Base-by-base conservation (phyloP, 1,140 invertebrate species). In the Trachymyrmex cornetzi region DNA sequence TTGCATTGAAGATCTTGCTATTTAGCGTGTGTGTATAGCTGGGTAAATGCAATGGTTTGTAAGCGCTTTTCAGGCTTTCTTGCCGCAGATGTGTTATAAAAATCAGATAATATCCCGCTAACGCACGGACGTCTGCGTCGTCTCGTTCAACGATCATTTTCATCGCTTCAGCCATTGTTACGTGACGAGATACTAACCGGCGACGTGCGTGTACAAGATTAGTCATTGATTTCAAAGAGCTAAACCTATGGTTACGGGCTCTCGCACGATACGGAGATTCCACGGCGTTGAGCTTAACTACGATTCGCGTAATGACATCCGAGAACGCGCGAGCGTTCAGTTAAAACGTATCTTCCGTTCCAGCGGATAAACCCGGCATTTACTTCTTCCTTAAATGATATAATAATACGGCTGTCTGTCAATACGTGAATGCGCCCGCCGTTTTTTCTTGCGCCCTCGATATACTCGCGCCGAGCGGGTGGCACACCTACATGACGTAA, bases 261-360 rank as follows among this genome's bases (percentile, higher is more conserved):
- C 77, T 69, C 27, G 82, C 84, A 63, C 84, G 87, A 80, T 80
- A 61, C 63, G 67, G 67, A 30, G n/a, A 89, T 72, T 71, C 75
- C 87, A n/a, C 50, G n/a, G 84, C 44, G 53, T 89, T 66, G 22
- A 44, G 22, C 79, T 89, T 38, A 87, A 74, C 80, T 87, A 57
- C 63, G 85, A 79, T 75, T 50, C 75, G 30, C 30, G 88, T 90
- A 90, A 90, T 77, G 89, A 90, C 88, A 90, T 88, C 64, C 50
- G 77, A 61, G 61, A 64, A 77, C 66, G 75, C 30, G 75, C 71
- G 50, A 16, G 63, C 14, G 12, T 38, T 77, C 53, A 48, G 71
- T 74, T 82, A 87, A 87, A 90, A 85, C 74, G 77, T 53, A 64
- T 89, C 89, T 90, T 90, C 81, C 87, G 89, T 88, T 86, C 38